A percentile compares a stretch with the other conserved stretches of the same genome.
phyloP scores from a whole-genome alignment of 2,113 vertebrate species.

The Rissa tridactyla region DNA sequence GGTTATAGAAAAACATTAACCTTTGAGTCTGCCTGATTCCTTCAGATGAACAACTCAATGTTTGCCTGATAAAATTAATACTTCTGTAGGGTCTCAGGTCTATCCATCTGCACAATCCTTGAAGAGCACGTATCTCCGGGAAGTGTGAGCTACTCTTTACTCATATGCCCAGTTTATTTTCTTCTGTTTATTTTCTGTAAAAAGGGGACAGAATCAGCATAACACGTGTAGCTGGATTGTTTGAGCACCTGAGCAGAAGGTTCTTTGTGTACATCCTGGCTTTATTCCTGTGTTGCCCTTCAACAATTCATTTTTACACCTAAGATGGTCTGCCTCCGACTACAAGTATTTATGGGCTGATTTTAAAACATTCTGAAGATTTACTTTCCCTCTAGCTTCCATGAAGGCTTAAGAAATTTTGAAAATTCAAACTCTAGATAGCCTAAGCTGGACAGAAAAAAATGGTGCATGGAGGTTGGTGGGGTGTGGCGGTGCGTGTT shows the following conservation, averaged over 20 bases:
- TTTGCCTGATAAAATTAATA: not conserved
- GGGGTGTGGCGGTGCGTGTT: not conserved
- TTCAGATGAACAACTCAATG: not conserved
- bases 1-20: not conserved
- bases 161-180: not conserved
- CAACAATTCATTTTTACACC: not conserved
- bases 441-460: not conserved
- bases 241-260: not conserved
- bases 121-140: not conserved
- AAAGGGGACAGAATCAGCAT: not conserved
- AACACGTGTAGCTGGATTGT: not conserved
- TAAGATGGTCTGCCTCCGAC: not conserved
- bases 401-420: not conserved
- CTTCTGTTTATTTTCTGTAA: not conserved
- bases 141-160: not conserved
- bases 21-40: not conserved
- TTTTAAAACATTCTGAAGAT: not conserved
- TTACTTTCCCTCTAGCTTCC: not conserved
- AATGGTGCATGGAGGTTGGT: rapidly evolving
- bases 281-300: not conserved
- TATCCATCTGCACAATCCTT: not conserved
- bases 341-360: not conserved
- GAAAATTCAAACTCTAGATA: not conserved
- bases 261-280: not conserved
- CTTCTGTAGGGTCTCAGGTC: not conserved